These are phyloP conservation scores for Cossypha niveicapilla DNA, from an alignment of 2,797 vertebrate genomes.

Conservation along the genomic window DNA sequence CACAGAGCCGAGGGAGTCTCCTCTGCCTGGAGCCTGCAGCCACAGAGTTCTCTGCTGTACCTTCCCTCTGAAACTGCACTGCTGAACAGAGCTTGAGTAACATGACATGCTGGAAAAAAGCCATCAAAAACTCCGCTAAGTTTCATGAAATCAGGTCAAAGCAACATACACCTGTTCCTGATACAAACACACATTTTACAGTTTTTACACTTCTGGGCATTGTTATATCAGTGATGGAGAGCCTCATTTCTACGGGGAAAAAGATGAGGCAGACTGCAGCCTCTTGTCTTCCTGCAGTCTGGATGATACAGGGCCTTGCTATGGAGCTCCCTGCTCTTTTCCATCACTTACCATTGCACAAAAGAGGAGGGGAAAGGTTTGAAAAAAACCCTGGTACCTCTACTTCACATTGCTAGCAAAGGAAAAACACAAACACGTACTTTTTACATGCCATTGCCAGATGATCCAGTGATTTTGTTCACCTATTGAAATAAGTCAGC, in stretches of 20 bases:
- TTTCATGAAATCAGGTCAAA: not conserved
- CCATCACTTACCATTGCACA: accelerated
- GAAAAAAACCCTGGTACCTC: not conserved
- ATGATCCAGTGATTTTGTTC: not conserved
- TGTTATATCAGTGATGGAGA: not conserved
- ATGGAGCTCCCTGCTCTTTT: accelerated
- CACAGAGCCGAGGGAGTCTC: not conserved
- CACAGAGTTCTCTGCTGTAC: not conserved
- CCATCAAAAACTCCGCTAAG: not conserved
- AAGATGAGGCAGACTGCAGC: not conserved
- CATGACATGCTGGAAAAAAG: not conserved
- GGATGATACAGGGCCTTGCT: not conserved
- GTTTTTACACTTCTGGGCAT: not conserved
- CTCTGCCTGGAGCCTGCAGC: not conserved
- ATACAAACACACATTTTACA: not conserved
- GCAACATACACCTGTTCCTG: not conserved
- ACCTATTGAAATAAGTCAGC: conserved; percentile 1
- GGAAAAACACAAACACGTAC: not conserved
- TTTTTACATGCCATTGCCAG: not conserved
- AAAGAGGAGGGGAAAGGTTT: not conserved
- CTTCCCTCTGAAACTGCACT: not conserved
- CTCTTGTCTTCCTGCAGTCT: not conserved
- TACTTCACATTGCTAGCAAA: not conserved
- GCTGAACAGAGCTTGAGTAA: not conserved
- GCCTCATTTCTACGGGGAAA: not conserved